Evolutionary conservation across 2,888 invertebrate genomes (phyloP).

Genomic region (Hydraecia micacea): DNA sequence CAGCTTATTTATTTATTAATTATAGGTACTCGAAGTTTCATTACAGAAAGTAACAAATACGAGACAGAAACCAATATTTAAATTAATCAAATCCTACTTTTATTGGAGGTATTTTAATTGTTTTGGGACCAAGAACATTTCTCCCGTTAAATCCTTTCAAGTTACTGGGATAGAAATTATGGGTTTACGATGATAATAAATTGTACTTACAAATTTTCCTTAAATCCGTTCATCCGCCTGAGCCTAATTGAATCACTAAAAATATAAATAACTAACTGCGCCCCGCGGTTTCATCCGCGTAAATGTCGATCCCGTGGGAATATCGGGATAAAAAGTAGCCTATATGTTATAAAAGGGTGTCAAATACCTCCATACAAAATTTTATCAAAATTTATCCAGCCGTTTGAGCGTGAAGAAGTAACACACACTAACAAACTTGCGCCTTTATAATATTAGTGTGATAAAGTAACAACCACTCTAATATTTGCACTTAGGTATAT

Average conservation of each 20-base stretch:
- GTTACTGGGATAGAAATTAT: constrained; percentile 5
- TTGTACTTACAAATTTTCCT: constrained; percentile 9
- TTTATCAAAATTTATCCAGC: no score
- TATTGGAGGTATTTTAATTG: not conserved
- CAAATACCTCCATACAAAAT: no score
- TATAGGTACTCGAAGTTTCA: not conserved
- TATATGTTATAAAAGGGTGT: no score
- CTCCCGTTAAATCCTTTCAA: not conserved
- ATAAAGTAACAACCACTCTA: constrained; percentile 17
- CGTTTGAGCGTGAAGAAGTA: no score
- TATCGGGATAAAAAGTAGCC: no score
- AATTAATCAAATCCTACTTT: not conserved
- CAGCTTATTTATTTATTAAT: not conserved
- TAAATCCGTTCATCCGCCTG: constrained; percentile 18
- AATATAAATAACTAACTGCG: constrained; percentile 8
- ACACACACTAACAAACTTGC: no score
- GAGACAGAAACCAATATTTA: not conserved
- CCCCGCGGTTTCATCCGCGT: no score
- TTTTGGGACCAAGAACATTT: not conserved
- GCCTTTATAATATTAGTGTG: not conserved
- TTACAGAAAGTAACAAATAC: not conserved
- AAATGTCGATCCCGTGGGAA: no score
- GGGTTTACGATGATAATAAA: not conserved
- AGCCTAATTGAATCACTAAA: constrained; percentile 21
- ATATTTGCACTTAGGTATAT: constrained; percentile 40